phyloP scores from a whole-genome alignment of 2,888 invertebrate species.

The Parasteatoda lunata region DNA sequence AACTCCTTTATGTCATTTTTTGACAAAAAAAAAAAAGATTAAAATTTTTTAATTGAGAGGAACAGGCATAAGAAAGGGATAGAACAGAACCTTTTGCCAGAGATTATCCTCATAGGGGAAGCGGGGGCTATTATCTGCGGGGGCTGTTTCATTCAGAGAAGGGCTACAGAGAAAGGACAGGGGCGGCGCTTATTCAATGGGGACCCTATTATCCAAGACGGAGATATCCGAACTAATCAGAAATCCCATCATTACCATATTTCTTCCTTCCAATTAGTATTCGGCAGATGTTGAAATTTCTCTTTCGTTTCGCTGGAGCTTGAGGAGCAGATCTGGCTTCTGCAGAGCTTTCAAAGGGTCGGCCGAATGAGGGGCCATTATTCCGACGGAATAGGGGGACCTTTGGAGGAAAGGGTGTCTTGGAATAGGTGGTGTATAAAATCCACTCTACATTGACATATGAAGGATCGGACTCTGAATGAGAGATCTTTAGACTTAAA shows the following conservation, averaged over 20 bases:
- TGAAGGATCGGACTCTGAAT: no score
- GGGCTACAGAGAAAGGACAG: not conserved
- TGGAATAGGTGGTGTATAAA: not conserved
- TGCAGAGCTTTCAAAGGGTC: not conserved
- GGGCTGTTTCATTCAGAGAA: not conserved
- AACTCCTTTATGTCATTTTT: no score
- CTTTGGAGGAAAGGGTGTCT: not conserved
- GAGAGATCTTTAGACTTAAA: no score
- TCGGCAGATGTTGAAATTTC: constrained; percentile 38
- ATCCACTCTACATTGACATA: not conserved
- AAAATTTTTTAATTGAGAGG: no score
- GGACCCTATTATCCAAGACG: constrained; percentile 32
- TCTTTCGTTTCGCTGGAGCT: not conserved
- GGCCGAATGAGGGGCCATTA: not conserved
- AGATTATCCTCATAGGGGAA: not conserved
- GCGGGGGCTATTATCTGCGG: not conserved
- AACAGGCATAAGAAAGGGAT: not conserved
- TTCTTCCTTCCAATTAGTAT: constrained; percentile 60
- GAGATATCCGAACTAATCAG: constrained; percentile 46
- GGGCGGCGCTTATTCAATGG: constrained; percentile 21
- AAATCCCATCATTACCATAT: constrained; percentile 54
- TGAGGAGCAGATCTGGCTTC: not conserved
- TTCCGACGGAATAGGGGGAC: not conserved
- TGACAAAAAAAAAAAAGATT: no score
- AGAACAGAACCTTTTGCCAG: not conserved